Conservation (phyloP, 2,113 vertebrate genomes). For the Nanorana parkeri region DNA sequence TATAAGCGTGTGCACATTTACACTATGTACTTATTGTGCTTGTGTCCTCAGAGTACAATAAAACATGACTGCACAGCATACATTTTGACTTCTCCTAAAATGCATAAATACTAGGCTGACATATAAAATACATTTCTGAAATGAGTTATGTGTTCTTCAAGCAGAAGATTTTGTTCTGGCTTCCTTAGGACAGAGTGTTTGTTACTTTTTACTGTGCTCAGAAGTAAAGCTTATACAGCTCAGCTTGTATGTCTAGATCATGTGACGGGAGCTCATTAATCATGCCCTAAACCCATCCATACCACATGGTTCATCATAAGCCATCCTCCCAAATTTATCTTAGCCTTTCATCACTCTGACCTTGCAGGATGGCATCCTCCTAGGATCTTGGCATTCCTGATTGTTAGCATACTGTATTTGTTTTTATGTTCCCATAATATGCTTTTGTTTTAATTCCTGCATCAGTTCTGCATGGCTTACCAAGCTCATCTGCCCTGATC, state of each 20-base stretch:
- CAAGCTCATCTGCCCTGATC: neutral
- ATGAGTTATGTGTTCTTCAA: neutral
- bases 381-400: constrained; percentile 28
- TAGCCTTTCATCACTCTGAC: constrained; percentile 52
- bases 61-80: no score
- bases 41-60: no score
- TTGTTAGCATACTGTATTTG: constrained; percentile 32
- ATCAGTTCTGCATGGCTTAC: constrained; percentile 11
- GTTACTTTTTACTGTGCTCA: constrained; percentile 20
- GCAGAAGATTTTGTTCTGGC: constrained; percentile 14
- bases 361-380: constrained; percentile 48
- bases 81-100: no score
- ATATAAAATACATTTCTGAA: no score
- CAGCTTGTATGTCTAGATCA: constrained; percentile 37
- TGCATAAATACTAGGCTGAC: no score
- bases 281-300: constrained; percentile 53
- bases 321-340: constrained; percentile 44
- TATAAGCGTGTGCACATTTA: no score
- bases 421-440: constrained; percentile 38
- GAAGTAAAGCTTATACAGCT: constrained; percentile 33
- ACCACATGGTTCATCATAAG: constrained; percentile 55
- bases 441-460: constrained; percentile 36
- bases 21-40: no score
- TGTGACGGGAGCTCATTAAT: constrained; percentile 54
- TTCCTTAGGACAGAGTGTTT: constrained; percentile 38